These are phyloP conservation scores for Phalacrocorax brasilianus DNA, from an alignment of 2,113 vertebrate genomes.

Conservation along the genomic window DNA sequence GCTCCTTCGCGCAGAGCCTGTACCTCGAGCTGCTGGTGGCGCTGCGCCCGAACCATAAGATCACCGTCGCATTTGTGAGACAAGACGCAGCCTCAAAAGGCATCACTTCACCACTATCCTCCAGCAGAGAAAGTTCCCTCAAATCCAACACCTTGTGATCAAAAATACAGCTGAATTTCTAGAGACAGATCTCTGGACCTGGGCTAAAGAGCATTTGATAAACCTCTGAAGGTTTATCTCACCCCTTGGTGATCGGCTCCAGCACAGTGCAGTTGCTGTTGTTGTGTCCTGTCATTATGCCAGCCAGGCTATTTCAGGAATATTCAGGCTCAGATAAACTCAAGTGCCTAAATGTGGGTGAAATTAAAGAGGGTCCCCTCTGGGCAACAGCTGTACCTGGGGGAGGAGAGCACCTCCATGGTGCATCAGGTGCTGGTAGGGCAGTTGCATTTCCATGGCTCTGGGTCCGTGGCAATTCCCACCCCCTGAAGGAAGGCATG, in stretches of 20 bases:
- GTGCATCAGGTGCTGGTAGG: accelerated
- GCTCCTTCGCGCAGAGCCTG: neutral
- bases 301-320: neutral
- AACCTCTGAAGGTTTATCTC: neutral
- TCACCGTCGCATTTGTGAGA: accelerated
- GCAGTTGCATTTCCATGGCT: neutral
- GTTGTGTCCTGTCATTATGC: accelerated
- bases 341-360: neutral
- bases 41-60: neutral
- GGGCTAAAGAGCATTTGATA: neutral
- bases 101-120: neutral
- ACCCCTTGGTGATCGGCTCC: neutral
- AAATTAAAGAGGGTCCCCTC: neutral
- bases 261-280: accelerated
- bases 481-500: neutral
- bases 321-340: neutral
- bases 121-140: neutral
- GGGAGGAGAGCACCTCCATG: too few relatives aligned
- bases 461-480: accelerated
- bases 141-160: neutral
- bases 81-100: neutral
- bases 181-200: neutral
- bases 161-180: neutral
- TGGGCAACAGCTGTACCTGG: neutral
- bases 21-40: neutral